A percentile compares a stretch with the other conserved stretches of the same genome.
These are phyloP conservation scores for Caenorhabditis sp. DNA, from an alignment of 2,888 invertebrate genomes.

Conservation along the genomic window DNA sequence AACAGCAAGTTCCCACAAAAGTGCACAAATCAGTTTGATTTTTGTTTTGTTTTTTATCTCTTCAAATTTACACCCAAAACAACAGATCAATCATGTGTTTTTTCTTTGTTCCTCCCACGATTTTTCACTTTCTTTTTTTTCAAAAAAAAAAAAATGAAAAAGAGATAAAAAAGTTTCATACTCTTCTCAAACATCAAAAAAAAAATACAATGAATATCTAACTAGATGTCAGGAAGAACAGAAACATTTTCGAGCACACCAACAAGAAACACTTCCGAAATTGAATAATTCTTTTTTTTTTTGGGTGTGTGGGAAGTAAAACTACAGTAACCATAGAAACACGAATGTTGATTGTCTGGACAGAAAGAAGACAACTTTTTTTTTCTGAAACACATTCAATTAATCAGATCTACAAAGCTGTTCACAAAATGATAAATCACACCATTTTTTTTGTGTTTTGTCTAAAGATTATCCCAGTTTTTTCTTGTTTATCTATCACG, in stretches of 20 bases:
- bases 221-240: constrained; percentile 25
- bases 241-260: not conserved
- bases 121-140: not conserved
- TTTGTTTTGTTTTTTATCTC: not conserved
- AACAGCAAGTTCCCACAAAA: not conserved
- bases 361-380: no score
- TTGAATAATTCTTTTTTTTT: not conserved
- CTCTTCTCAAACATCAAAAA: constrained; percentile 4
- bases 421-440: not conserved
- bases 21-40: not conserved
- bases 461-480: not conserved
- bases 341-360: no score
- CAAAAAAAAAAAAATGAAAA: not conserved
- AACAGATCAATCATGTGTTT: not conserved
- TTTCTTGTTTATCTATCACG: not conserved
- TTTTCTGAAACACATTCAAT: not conserved
- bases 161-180: constrained; percentile 1
- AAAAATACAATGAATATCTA: constrained; percentile 42
- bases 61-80: not conserved
- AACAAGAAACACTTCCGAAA: not conserved
- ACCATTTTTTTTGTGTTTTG: not conserved
- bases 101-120: constrained; percentile 1
- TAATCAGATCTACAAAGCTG: not conserved
- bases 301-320: not conserved
- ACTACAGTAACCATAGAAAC: not conserved